Percentiles rank a stretch among this genome's conserved stretches.
Evolutionary conservation across 2,113 vertebrate genomes (phyloP).

Genomic region (Marcusenius ussheri): DNA sequence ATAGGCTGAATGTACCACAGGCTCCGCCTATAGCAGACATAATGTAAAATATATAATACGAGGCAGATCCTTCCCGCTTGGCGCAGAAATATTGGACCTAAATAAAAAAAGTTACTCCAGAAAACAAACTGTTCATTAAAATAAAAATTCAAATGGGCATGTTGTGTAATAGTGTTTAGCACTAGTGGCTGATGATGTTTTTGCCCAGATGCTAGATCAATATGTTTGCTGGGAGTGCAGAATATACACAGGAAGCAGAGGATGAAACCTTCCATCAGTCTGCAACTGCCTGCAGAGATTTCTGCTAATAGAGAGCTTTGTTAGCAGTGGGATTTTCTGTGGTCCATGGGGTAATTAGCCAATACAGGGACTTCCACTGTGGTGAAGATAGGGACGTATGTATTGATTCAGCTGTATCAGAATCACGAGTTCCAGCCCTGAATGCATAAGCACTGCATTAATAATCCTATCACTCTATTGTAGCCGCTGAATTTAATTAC

Average conservation of each 20-base stretch:
- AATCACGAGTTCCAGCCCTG: not conserved
- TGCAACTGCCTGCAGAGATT: not conserved
- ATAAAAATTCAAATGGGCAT: not conserved
- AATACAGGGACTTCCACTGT: not conserved
- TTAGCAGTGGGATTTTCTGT: slow-evolving; percentile 12
- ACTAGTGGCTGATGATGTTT: not conserved
- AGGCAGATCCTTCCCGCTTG: not conserved
- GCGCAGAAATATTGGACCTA: not conserved
- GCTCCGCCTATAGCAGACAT: not conserved
- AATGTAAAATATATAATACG: not conserved
- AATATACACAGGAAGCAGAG: not conserved
- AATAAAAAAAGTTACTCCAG: not conserved
- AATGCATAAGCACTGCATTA: slow-evolving; percentile 1
- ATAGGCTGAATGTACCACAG: not conserved
- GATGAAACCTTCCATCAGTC: not conserved
- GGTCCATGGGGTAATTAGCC: slow-evolving; percentile 14
- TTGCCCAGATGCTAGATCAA: not conserved
- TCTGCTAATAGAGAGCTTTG: slow-evolving; percentile 11
- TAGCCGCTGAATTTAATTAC: not conserved
- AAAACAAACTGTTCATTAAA: not conserved
- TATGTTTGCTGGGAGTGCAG: not conserved
- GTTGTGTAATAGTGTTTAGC: not conserved
- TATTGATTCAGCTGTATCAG: slow-evolving; percentile 11
- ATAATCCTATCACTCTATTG: not conserved
- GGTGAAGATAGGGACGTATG: not conserved